Base-by-base conservation (phyloP, 2,113 vertebrate genomes). In the Conger conger region DNA sequence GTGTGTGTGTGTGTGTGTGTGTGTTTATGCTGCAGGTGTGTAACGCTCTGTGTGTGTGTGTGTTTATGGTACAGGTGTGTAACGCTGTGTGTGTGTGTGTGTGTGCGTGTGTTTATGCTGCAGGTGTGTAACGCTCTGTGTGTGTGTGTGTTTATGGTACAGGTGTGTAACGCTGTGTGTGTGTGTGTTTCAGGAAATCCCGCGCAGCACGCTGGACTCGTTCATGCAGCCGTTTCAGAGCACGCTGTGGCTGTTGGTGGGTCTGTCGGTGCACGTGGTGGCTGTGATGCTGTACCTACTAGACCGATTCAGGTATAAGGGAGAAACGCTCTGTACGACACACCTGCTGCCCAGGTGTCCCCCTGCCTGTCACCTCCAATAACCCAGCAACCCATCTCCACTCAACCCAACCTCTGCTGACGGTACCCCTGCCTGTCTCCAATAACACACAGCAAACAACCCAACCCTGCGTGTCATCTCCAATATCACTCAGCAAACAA, bases 161-260 rank as follows among this genome's bases (percentile, higher is more conserved):
- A 37, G 84, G n/a, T 84, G 45, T 60, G n/a, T 80, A 35, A 57
- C 23, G 17, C 36, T n/a, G 20, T 18, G 15, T 23, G 13, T 83
- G 3, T 89, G 81, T 83, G 84, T 0, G 87, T 78, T 90, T 76
- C 88, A 99, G 98, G 98, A 99, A 96, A 99, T 99, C 84, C 98
- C 98, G 15, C 96, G 98, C 88, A 99, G 98, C 92, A 99, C 98
- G 4, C 88, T 99, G 95, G 98, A 99, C 87, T 99, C 98, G 0
- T 99, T 99, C 93, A 99, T 99, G 98, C 98, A 99, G 94, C 98
- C 98, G 0, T 99, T 99, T 91, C 98, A 99, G 96, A 99, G 98
- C 93, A 99, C 98, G 0, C 95, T 99, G 79, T 99, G 98, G 97
- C 93, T 99, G 86, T 94, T 99, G 91, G 98, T 99, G 90, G 98